A percentile compares a stretch with the other conserved stretches of the same genome.
Evolutionary conservation across 2,797 vertebrate genomes (phyloP).

Genomic region (Coregonus suidteri): DNA sequence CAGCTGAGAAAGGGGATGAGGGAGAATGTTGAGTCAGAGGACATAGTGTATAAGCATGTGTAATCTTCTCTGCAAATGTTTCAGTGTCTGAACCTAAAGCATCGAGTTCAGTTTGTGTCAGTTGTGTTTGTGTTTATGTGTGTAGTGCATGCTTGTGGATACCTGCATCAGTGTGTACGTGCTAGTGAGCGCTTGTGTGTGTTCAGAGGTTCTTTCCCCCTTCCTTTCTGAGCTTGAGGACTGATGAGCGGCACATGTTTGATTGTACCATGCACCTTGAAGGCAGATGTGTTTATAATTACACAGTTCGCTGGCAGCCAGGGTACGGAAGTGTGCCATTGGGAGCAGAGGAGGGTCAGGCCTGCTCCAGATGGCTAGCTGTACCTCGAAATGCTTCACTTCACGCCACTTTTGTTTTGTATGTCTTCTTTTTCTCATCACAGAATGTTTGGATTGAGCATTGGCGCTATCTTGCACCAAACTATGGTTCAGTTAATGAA

Average conservation of each 20-base stretch:
- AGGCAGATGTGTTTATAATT: constrained; percentile 57
- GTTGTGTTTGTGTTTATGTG: constrained; percentile 1
- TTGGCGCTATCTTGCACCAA: not conserved
- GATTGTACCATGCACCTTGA: constrained; percentile 41
- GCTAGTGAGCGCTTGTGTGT: constrained; percentile 1
- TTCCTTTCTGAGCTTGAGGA: constrained; percentile 1
- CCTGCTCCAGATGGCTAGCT: constrained; percentile 26
- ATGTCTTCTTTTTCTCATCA: not conserved
- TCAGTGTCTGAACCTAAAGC: constrained; percentile 1
- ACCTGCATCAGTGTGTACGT: constrained; percentile 25
- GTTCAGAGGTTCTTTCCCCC: not conserved
- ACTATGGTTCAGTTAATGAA: not conserved
- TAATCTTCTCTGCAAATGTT: constrained; percentile 9
- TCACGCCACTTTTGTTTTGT: not conserved
- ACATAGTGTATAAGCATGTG: not conserved
- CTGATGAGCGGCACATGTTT: constrained; percentile 61
- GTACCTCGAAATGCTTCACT: constrained; percentile 12
- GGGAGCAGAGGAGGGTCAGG: constrained; percentile 17
- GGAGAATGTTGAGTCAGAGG: constrained; percentile 7
- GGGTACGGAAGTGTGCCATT: constrained; percentile 48
- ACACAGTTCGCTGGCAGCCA: constrained; percentile 48
- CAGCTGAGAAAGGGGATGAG: constrained; percentile 10
- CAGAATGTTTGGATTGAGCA: not conserved
- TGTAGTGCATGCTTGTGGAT: constrained; percentile 11
- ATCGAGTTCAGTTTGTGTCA: not conserved